Evolutionary conservation across 2,797 vertebrate species (phyloP).

Genomic region (Mallotus villosus): DNA sequence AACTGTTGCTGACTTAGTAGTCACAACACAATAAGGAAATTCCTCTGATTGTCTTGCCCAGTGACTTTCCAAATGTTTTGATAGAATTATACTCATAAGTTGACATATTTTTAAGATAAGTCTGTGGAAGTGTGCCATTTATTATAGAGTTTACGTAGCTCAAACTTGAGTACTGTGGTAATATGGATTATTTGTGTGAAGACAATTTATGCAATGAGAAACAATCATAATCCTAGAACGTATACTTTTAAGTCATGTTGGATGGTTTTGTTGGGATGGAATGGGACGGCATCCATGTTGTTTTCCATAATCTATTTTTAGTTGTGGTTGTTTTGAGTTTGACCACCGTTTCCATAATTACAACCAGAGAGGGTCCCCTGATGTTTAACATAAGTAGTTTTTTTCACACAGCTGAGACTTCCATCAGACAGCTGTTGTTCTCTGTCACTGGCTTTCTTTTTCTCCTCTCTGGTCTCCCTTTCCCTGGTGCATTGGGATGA

Average conservation of each 20-base stretch:
- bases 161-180: background rate
- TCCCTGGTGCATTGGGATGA: conserved; percentile 22
- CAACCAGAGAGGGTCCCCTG: background rate
- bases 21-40: background rate
- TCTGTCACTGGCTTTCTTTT: conserved; percentile 10
- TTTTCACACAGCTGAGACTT: background rate
- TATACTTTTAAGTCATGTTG: background rate
- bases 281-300: conserved; percentile 8
- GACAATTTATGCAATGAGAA: background rate
- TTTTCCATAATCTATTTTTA: background rate
- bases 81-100: background rate
- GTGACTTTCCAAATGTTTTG: conserved; percentile 7
- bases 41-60: background rate
- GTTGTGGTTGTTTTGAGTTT: background rate
- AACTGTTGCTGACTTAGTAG: conserved; percentile 10
- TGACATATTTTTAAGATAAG: too few species aligned
- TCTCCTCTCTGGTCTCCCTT: conserved; percentile 31
- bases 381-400: background rate
- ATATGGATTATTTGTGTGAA: background rate
- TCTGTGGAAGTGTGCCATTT: background rate
- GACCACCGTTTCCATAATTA: too few species aligned
- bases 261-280: background rate
- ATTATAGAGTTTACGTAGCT: background rate
- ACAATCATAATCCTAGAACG: background rate
- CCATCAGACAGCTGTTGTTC: background rate